Evolutionary conservation across 2,797 vertebrate genomes (phyloP), one percentile per base, ranked within the genome.

Genomic region (Gallinago solitaria): DNA sequence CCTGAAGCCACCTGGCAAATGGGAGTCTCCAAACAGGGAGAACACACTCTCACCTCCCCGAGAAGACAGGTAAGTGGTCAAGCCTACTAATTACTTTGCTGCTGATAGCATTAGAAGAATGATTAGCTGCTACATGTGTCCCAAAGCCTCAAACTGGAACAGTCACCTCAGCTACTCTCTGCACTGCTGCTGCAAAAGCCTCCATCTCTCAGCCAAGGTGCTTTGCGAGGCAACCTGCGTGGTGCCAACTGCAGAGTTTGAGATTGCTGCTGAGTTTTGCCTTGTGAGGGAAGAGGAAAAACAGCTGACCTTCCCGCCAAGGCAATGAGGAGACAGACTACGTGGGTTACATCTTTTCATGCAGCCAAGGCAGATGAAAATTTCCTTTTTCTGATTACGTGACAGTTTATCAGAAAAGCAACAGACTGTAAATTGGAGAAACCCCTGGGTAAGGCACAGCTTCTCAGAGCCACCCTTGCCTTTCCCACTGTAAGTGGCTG

Each of bases 161-260:
- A 14, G 13, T 5, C 4, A 9, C 17, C 37, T 83, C 45, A 41
- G 35, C 53, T 83, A 11, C 12, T 53, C 25, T 17, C 41, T 30
- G 9, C 16, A 12, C 41, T 59, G 50, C 71, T 90, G 43, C 63
- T 61, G 70, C n/a, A 67, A 32, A 90, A 67, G 3, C 9, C 30
- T 54, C 33, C 12, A 6, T 15, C 51, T 75, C 6, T 1, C 39
- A 69, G 27, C 10, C 0, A 0, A 28, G 7, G 16, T 0, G 5
- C 39, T 93, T 64, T 41, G 13, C 33, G 53, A 56, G 78, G 45
- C 71, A 61, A 27, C 35, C 32, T 5, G 0, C 14, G 13, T 1
- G 1, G 19, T 25, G 24, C 39, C 19, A 15, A 2, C 0, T 43
- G 15, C 73, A 57, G 64, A 39, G 10, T 41, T 6, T 32, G 64